Evolutionary conservation across 2,797 vertebrate species (phyloP).

Genomic region (Heliangelus exortis): DNA sequence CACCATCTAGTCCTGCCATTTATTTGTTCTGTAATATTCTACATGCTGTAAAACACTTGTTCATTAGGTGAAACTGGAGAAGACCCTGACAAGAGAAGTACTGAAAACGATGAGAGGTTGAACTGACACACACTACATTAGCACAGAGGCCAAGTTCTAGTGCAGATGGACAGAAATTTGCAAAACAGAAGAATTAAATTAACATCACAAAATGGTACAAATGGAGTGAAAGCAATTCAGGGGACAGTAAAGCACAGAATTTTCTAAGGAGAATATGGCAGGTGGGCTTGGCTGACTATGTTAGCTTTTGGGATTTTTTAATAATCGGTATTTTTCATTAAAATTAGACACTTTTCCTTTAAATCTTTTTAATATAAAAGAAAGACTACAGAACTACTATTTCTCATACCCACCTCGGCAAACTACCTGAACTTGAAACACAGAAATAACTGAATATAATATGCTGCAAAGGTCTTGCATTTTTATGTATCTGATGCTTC

Average conservation of each 20-base stretch:
- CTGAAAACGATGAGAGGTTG: not conserved
- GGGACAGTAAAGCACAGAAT: not conserved
- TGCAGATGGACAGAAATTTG: not conserved
- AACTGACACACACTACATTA: rapidly evolving
- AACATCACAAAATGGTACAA: not conserved
- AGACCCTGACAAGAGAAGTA: not conserved
- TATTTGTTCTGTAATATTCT: not conserved
- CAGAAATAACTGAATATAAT: not conserved
- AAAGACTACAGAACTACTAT: not conserved
- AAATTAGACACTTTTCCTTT: not conserved
- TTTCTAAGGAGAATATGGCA: not conserved
- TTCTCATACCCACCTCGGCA: not conserved
- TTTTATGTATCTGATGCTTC: conserved; percentile 29
- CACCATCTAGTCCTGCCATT: not conserved
- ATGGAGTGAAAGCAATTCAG: not conserved
- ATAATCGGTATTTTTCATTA: not conserved
- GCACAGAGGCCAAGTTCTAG: not conserved
- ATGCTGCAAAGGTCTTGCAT: conserved; percentile 4
- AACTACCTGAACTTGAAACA: not conserved
- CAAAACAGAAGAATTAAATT: not conserved
- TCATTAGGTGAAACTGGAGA: not conserved
- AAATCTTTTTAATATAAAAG: not conserved
- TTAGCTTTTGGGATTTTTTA: not conserved
- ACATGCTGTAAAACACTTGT: not conserved
- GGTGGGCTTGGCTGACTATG: not conserved